These are phyloP conservation scores for Pangasius krempfi DNA, from an alignment of 2,797 vertebrate species.

Conservation along the genomic window DNA sequence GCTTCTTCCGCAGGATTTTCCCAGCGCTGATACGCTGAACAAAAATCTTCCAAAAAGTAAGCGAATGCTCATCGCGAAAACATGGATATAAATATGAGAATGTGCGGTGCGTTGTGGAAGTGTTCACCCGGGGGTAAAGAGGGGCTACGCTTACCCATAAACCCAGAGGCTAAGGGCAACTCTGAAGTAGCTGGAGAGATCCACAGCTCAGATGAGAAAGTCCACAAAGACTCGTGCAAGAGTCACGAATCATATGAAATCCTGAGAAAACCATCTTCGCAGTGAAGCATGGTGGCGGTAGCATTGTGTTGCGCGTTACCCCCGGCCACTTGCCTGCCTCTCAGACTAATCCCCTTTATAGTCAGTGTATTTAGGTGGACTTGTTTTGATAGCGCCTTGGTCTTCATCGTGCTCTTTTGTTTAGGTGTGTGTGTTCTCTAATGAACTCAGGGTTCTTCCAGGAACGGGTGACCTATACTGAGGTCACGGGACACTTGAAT, in stretches of 20 bases:
- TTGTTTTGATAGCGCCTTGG: neutral
- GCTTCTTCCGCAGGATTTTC: neutral
- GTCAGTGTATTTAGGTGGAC: neutral
- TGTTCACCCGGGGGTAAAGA: neutral
- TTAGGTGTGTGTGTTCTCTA: neutral
- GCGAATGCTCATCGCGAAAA: neutral
- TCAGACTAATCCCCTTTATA: neutral
- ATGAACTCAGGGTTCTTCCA: neutral
- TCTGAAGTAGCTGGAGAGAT: neutral
- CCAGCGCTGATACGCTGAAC: neutral
- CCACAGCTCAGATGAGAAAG: neutral
- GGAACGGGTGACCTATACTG: neutral
- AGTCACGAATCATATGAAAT: neutral
- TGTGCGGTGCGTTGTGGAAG: neutral
- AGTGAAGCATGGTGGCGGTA: neutral
- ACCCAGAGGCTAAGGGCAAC: neutral
- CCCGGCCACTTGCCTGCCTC: neutral
- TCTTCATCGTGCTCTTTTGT: neutral
- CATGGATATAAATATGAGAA: neutral
- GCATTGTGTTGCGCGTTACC: neutral
- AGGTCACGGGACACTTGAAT: neutral
- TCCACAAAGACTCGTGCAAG: neutral
- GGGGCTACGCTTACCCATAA: neutral
- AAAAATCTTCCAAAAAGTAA: conserved; percentile 11
- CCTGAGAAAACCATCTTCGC: neutral